Base-by-base conservation (phyloP, 2,888 invertebrate genomes). In the Lamproptera curius region DNA sequence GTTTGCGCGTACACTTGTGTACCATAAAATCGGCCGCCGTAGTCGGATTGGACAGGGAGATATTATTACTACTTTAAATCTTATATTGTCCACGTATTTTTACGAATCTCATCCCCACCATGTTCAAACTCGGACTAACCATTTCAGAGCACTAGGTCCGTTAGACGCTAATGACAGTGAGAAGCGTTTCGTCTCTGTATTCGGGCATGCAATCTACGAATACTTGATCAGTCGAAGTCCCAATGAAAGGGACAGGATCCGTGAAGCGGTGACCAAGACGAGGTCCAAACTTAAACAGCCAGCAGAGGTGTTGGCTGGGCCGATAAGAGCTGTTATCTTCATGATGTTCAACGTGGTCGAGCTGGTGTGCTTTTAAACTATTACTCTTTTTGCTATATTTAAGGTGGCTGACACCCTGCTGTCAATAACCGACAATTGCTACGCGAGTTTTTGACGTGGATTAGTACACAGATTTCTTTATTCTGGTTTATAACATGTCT, bases 171-270 rank as follows among this genome's bases (percentile, higher is more conserved):
- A 13, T 8, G 16, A 35, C 13, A 11, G 5, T 3, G 16, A 40
- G 13, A 46, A 46, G 34, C 46, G 40, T 16, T 46, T 46, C 39
- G n/a, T 16, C n/a, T 39, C 46, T 1, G 26, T 46, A 1, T 46
- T 16, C 23, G 40, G 40, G n/a, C 23, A 17, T 16, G 34, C 40
- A 1, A 11, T 46, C 14, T 15, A 40, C 2, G 34, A 39, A 15
- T 46, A 46, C 8, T 16, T 40, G 14, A 35, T 20, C 1, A 23
- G 15, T 26, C 39, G 40, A 16, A 16, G 16, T 11, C 34, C 40
- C 34, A 16, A 17, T 9, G 40, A 40, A 13, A 20, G n/a, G 1
- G 46, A 34, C 10, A 40, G n/a, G 4, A 34, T 40, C 10, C 34
- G 9, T 1, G 45, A 46, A 0, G 46, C 46, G 4, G 39, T 20